Conservation (phyloP, 2,113 vertebrate species). For the Amblyornis subalaris region DNA sequence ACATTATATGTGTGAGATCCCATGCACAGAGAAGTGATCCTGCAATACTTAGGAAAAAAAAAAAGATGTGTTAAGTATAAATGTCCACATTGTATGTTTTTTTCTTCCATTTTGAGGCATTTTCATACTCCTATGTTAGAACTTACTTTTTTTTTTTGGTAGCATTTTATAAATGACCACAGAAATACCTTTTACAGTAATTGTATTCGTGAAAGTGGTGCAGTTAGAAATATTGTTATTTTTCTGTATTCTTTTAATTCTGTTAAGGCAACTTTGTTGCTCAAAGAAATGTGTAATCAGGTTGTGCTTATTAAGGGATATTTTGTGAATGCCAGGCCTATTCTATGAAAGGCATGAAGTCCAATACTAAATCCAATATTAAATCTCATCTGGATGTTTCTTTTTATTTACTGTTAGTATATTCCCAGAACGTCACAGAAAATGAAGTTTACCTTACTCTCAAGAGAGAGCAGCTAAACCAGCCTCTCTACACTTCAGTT, state of each 20-base stretch:
- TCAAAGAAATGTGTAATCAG: neutral
- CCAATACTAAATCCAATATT: neutral
- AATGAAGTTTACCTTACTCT: neutral
- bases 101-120: neutral
- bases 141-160: neutral
- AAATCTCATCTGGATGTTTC: neutral
- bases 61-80: neutral
- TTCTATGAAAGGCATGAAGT: neutral
- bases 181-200: neutral
- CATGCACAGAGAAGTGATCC: neutral
- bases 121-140: neutral
- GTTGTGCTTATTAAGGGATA: neutral
- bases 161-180: neutral
- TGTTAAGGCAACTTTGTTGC: neutral
- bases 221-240: neutral
- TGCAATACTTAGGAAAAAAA: neutral
- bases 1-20: neutral
- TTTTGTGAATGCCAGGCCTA: neutral
- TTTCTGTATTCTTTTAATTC: neutral
- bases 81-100: neutral
- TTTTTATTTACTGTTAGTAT: neutral
- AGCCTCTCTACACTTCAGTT: neutral
- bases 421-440: neutral
- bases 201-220: neutral
- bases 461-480: neutral